These are phyloP conservation scores for Indri indri DNA, from an alignment of 2,113 vertebrate genomes.

Conservation along the genomic window DNA sequence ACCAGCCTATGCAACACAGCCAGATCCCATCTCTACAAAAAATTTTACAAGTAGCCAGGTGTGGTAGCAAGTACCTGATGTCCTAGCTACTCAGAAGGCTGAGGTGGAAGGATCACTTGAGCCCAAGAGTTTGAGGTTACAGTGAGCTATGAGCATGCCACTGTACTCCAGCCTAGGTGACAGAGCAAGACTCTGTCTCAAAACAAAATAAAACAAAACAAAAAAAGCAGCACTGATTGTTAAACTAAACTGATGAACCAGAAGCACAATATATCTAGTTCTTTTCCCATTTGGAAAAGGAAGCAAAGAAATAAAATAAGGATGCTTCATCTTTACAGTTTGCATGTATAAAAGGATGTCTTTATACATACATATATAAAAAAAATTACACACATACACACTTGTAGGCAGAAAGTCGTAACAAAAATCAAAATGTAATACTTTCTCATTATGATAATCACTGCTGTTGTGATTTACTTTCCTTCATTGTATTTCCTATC, in stretches of 20 bases:
- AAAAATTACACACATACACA: neutral
- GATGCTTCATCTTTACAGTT: neutral
- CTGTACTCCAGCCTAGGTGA: too few relatives aligned
- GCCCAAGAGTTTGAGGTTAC: too few relatives aligned
- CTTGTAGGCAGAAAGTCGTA: neutral
- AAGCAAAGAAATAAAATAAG: neutral
- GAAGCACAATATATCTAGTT: neutral
- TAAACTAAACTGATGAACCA: neutral
- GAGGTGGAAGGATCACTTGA: too few relatives aligned
- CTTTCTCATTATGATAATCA: neutral
- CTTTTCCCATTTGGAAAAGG: neutral
- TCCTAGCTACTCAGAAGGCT: too few relatives aligned
- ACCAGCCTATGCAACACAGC: too few relatives aligned
- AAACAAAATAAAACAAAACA: too few relatives aligned
- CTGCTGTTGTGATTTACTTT: neutral
- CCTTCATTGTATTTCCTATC: neutral
- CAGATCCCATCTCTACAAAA: too few relatives aligned
- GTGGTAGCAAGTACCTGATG: too few relatives aligned
- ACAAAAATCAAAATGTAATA: slow-evolving; percentile 7
- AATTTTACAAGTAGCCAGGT: too few relatives aligned
- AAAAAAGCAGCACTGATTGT: neutral
- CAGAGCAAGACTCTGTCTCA: too few relatives aligned
- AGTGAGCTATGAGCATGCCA: too few relatives aligned
- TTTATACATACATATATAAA: too few relatives aligned
- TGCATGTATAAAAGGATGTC: neutral